Percentiles rank a stretch among this genome's conserved stretches.
These are phyloP conservation scores for Pachypsylla venusta DNA, from an alignment of 1,140 invertebrate genomes.

Conservation along the genomic window DNA sequence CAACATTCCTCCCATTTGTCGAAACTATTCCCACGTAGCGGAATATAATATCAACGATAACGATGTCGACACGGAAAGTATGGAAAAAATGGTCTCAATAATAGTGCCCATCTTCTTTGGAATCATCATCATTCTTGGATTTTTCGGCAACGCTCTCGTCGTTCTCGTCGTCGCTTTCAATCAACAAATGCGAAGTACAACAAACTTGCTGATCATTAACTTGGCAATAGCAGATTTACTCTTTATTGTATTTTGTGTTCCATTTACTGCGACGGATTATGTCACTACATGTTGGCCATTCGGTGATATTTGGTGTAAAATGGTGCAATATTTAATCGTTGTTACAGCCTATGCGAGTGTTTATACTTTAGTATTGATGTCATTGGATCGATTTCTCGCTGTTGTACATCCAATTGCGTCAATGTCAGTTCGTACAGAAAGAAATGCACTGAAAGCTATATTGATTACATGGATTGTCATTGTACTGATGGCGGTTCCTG, in stretches of 20 bases:
- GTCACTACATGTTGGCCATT: slow-evolving; percentile 79
- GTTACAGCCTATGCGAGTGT: slow-evolving; percentile 87
- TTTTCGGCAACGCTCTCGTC: slow-evolving; percentile 72
- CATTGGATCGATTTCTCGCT: slow-evolving; percentile 82
- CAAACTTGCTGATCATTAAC: slow-evolving; percentile 82
- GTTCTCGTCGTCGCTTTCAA: slow-evolving; percentile 62
- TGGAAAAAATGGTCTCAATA: slow-evolving; percentile 45
- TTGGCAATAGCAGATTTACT: slow-evolving; percentile 77
- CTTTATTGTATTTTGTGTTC: slow-evolving; percentile 91
- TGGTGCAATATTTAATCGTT: slow-evolving; percentile 66
- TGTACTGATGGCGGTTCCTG: slow-evolving; percentile 54
- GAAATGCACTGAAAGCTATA: slow-evolving; percentile 66
- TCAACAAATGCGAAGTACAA: slow-evolving; percentile 82
- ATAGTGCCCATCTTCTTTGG: slow-evolving; percentile 78
- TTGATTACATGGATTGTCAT: slow-evolving; percentile 67
- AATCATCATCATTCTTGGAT: slow-evolving; percentile 68
- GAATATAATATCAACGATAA: slow-evolving; percentile 14
- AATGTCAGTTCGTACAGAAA: slow-evolving; percentile 72
- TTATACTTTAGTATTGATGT: slow-evolving; percentile 90
- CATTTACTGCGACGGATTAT: slow-evolving; percentile 81
- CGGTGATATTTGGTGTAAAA: slow-evolving; percentile 78
- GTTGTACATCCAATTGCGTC: slow-evolving; percentile 86
- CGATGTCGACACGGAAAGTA: slow-evolving; percentile 26
- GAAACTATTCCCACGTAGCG: background rate
- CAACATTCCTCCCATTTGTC: background rate